Evolutionary conservation across 1,140 invertebrate species (phyloP).

Genomic region (Whitmania pigra): DNA sequence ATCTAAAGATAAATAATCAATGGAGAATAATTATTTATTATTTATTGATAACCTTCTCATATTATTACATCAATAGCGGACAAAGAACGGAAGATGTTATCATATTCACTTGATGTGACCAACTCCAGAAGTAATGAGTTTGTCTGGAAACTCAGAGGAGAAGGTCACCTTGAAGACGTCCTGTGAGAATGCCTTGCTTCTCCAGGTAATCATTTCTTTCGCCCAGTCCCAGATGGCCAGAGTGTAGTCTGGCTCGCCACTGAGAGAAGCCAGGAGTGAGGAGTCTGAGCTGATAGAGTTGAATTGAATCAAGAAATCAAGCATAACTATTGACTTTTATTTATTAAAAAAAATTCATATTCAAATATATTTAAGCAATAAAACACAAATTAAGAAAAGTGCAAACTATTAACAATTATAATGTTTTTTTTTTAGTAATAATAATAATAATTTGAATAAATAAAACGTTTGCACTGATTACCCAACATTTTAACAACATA

Average conservation of each 20-base stretch:
- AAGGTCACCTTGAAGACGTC: constrained; percentile 61
- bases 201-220: constrained; percentile 56
- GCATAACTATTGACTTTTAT: too few species aligned
- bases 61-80: neutral
- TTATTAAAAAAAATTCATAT: too few species aligned
- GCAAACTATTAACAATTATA: too few species aligned
- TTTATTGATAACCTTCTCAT: neutral
- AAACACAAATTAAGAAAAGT: too few species aligned
- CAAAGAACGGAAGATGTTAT: neutral
- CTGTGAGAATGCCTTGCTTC: constrained; percentile 64
- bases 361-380: too few species aligned
- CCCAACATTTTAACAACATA: too few species aligned
- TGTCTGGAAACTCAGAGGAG: constrained; percentile 59
- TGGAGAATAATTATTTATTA: neutral
- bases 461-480: too few species aligned
- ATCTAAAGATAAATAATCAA: constrained; percentile 36
- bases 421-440: too few species aligned
- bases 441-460: too few species aligned
- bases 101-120: constrained; percentile 58
- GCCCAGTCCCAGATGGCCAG: constrained; percentile 79
- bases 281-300: constrained; percentile 56
- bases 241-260: constrained; percentile 69
- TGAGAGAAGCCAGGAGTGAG: constrained; percentile 63
- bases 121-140: constrained; percentile 61
- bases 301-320: neutral